Conservation (phyloP, 2,797 vertebrate species). For the Gallinago nigripennis region DNA sequence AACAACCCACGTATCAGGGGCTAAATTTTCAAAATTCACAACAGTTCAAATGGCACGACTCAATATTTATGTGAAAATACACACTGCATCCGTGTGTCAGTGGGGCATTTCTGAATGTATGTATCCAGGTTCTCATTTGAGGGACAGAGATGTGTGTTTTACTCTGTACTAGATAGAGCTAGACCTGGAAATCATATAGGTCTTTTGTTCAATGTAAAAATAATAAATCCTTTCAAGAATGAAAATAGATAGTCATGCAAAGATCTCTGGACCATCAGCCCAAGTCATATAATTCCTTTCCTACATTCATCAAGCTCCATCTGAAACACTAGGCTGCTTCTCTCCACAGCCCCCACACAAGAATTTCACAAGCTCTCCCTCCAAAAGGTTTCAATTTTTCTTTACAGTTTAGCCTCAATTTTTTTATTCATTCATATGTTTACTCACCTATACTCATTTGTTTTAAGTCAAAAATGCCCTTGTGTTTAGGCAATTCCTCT, state of each 20-base stretch:
- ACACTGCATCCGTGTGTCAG: fast-evolving
- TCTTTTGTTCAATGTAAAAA: not conserved
- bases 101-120: not conserved
- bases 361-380: not conserved
- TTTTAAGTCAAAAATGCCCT: not conserved
- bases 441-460: not conserved
- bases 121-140: not conserved
- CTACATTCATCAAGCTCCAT: not conserved
- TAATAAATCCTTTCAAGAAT: conserved; percentile 7
- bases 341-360: not conserved
- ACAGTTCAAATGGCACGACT: not conserved
- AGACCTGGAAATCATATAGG: not conserved
- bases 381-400: not conserved
- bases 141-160: not conserved
- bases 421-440: not conserved
- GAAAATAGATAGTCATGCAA: not conserved
- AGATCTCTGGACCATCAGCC: not conserved
- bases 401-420: not conserved
- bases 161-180: not conserved
- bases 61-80: not conserved
- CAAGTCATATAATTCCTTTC: not conserved
- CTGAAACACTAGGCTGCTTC: not conserved
- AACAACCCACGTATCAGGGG: not conserved
- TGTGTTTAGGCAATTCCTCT: not conserved
- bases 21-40: not conserved